phyloP scores from a whole-genome alignment of 2,888 invertebrate genomes.

The Nemoura dubitans region DNA sequence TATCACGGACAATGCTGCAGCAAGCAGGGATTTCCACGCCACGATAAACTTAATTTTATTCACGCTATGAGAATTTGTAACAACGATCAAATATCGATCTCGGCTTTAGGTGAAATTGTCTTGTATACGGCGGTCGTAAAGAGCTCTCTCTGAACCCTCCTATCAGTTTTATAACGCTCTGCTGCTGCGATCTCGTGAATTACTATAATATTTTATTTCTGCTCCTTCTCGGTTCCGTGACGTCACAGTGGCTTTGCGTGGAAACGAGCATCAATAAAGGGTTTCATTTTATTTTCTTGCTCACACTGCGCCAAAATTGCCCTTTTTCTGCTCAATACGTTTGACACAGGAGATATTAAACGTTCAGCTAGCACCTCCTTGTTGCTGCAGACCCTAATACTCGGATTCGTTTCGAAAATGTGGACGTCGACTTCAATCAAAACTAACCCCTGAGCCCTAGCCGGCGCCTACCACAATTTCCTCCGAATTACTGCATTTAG shows the following conservation, averaged over 20 bases:
- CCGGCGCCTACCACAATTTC: background rate
- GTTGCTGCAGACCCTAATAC: background rate
- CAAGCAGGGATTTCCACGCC: background rate
- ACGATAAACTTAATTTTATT: conserved; percentile 7
- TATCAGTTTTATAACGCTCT: conserved; percentile 14
- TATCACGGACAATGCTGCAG: background rate
- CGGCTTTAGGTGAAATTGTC: conserved; percentile 7
- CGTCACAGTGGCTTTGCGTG: conserved; percentile 39
- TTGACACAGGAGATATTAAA: background rate
- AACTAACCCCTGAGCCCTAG: background rate
- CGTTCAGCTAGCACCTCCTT: background rate
- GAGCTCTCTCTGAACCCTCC: background rate
- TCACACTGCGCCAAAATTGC: background rate
- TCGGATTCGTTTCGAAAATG: background rate
- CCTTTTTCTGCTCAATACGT: conserved; percentile 8
- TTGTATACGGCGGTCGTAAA: background rate
- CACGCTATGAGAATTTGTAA: background rate
- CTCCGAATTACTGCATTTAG: too few species aligned
- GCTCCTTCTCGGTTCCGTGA: background rate
- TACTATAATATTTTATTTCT: conserved; percentile 30
- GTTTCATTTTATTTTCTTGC: conserved; percentile 39
- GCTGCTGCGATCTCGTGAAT: conserved; percentile 29
- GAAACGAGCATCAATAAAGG: conserved; percentile 40
- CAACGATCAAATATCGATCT: conserved; percentile 7
- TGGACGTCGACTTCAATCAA: background rate